phyloP scores from a whole-genome alignment of 2,113 vertebrate genomes.

The Pituophis catenifer region DNA sequence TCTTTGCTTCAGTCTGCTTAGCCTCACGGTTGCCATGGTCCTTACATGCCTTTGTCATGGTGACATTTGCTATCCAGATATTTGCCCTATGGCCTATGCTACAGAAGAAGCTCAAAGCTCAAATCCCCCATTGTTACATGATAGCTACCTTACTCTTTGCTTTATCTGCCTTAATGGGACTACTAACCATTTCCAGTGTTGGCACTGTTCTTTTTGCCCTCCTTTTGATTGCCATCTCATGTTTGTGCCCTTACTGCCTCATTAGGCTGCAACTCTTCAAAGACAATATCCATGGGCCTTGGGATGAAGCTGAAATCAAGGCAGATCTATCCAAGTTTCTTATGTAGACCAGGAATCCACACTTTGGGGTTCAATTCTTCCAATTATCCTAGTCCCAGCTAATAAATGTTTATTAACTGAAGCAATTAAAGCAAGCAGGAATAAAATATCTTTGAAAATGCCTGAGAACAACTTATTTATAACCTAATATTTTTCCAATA shows the following conservation, averaged over 20 bases:
- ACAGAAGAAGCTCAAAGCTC: slow-evolving; percentile 84
- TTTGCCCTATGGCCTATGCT: slow-evolving; percentile 96
- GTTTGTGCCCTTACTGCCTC: slow-evolving; percentile 87
- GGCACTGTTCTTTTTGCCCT: slow-evolving; percentile 80
- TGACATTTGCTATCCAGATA: slow-evolving; percentile 90
- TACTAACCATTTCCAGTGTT: slow-evolving; percentile 76
- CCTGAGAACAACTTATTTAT: neutral
- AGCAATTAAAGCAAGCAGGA: neutral
- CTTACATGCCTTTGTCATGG: slow-evolving; percentile 90
- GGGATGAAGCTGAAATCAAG: slow-evolving; percentile 97
- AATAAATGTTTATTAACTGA: neutral
- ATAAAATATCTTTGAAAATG: neutral
- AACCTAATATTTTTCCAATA: neutral
- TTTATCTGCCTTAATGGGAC: slow-evolving; percentile 69
- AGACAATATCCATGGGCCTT: slow-evolving; percentile 96
- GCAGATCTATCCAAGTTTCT: slow-evolving; percentile 88
- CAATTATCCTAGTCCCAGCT: neutral
- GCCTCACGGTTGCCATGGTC: slow-evolving; percentile 89
- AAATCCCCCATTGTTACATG: slow-evolving; percentile 71
- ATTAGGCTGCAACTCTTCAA: slow-evolving; percentile 89
- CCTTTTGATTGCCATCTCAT: slow-evolving; percentile 76
- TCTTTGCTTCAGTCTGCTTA: slow-evolving; percentile 93
- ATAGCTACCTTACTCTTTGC: slow-evolving; percentile 80
- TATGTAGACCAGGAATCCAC: slow-evolving; percentile 48
- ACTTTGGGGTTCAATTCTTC: neutral